Base-by-base conservation (phyloP, 1,140 invertebrate genomes). In the Apis florea region DNA sequence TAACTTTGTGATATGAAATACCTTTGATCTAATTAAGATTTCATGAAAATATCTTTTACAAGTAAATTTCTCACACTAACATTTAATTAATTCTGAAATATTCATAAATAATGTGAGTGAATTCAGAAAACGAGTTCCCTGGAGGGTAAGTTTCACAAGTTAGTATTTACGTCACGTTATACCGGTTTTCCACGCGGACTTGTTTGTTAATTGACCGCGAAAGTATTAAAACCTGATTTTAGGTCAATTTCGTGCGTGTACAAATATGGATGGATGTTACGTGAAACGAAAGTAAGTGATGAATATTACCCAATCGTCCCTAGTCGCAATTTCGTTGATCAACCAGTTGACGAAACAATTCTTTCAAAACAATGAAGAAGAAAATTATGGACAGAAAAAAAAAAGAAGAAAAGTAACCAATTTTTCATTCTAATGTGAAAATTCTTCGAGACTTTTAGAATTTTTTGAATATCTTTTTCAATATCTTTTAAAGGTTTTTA, bases 251-350 rank as follows among this genome's bases (percentile, higher is more conserved):
- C 24, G 24, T 56, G 53, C 19, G 69, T n/a, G 58, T 61, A n/a
- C 31, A 10, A 11, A 31, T 51, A 15, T 15, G 21, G 49, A 47
- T 47, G 49, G 13, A 31, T 40, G 53, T 80, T 66, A 67, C 71
- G 79, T 66, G 71, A 72, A 74, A 80, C 61, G 70, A 80, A 80
- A 80, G 79, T 79, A 72, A 71, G 24, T 47, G 70, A 64, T 9
- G 40, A 21, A 10, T 17, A 24, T 80, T 80, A 53, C 24, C 10
- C 61, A 74, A 80, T 26, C 31, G 19, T 51, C 12, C 31, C 40
- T n/a, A 56, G 71, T 12, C 53, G 71, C 53, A 17, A 67, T 80
- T 80, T 80, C 71, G 79, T 80, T 61, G 63, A 67, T 47, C 24
- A 13, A 53, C 53, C 40, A 31, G 13, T 80, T n/a, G 79, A 67